Evolutionary conservation across 2,113 vertebrate genomes (phyloP).

Genomic region (Aegotheles bennettii): DNA sequence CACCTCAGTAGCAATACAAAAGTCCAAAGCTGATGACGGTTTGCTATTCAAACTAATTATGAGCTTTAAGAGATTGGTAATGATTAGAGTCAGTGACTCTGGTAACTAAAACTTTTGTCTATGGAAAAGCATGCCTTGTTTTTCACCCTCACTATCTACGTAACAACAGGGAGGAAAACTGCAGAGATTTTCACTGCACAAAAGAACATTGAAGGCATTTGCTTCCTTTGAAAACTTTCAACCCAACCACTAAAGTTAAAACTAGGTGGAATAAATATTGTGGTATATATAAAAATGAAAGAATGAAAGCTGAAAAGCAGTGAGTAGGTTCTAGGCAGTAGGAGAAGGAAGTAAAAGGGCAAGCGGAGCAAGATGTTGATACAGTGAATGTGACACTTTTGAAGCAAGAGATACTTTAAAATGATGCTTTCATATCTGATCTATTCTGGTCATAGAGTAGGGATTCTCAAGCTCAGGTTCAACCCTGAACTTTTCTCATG

Average conservation of each 20-base stretch:
- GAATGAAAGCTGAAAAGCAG: background rate
- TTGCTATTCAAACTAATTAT: background rate
- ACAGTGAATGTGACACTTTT: accelerated
- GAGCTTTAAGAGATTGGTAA: background rate
- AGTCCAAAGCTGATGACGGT: background rate
- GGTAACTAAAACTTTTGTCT: background rate
- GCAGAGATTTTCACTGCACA: background rate
- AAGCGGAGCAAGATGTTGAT: background rate
- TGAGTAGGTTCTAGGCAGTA: background rate
- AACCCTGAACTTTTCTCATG: background rate
- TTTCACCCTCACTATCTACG: background rate
- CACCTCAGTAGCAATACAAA: background rate
- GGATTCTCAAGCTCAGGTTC: background rate
- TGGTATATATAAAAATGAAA: background rate
- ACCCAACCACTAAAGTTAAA: background rate
- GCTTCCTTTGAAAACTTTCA: background rate
- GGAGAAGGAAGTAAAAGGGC: background rate
- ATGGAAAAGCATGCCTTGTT: background rate
- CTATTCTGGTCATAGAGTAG: background rate
- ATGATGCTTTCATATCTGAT: background rate
- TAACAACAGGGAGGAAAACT: background rate
- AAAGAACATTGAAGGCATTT: background rate
- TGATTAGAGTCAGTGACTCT: background rate
- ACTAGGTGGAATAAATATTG: background rate
- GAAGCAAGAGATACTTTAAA: background rate